Conservation (phyloP, 2,113 vertebrate species). For the Monopterus albus region DNA sequence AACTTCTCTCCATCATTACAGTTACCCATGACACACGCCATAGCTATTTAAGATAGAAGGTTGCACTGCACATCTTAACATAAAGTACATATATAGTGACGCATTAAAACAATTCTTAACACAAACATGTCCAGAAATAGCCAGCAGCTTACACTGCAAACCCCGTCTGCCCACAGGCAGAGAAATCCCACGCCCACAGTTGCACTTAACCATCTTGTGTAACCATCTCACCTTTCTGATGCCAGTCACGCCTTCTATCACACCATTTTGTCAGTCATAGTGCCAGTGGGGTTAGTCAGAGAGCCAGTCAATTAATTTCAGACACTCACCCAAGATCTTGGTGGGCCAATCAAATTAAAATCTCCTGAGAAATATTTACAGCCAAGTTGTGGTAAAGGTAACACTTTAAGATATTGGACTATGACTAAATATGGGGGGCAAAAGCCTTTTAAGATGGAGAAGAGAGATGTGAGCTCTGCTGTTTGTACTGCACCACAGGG, state of each 20-base stretch:
- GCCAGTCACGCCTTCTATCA: constrained; percentile 58
- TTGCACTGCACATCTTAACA: background rate
- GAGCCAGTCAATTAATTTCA: constrained; percentile 79
- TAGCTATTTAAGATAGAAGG: background rate
- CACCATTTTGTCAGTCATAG: constrained; percentile 65
- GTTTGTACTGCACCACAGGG: constrained; percentile 83
- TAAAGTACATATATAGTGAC: background rate
- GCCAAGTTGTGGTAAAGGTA: constrained; percentile 53
- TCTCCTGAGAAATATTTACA: constrained; percentile 70
- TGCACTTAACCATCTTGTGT: constrained; percentile 45
- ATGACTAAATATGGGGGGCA: constrained; percentile 32
- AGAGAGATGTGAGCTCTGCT: constrained; percentile 45
- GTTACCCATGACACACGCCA: background rate
- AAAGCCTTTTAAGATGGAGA: constrained; percentile 38
- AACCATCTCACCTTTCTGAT: constrained; percentile 50
- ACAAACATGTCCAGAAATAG: constrained; percentile 12
- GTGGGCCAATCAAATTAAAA: constrained; percentile 73
- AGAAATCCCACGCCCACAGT: constrained; percentile 14
- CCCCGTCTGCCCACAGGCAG: constrained; percentile 21
- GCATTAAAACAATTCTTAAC: background rate
- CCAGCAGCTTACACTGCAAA: background rate
- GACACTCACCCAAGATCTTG: constrained; percentile 69
- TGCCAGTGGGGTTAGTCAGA: constrained; percentile 65
- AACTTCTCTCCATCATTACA: background rate
- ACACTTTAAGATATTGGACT: constrained; percentile 57